Percentiles rank a stretch among this genome's conserved stretches.
Evolutionary conservation across 2,797 vertebrate species (phyloP).

Genomic region (Spinus pinus): DNA sequence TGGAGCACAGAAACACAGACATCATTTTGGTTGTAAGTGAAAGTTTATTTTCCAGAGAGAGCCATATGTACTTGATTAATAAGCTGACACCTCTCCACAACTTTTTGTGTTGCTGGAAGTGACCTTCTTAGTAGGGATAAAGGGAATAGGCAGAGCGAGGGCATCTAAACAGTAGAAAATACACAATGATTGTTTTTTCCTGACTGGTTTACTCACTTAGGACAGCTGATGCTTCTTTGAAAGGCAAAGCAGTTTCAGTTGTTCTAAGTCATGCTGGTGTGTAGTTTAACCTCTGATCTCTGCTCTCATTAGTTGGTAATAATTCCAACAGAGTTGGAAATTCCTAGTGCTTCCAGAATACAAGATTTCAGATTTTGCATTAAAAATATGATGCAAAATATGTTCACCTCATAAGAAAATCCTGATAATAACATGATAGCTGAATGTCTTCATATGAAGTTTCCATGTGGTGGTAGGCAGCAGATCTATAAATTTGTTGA

Average conservation of each 20-base stretch:
- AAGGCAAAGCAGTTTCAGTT: background rate
- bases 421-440: background rate
- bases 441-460: background rate
- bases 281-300: background rate
- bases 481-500: background rate
- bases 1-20: background rate
- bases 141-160: background rate
- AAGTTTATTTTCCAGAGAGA: background rate
- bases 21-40: background rate
- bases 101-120: background rate
- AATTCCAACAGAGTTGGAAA: background rate
- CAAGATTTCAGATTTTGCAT: background rate
- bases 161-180: background rate
- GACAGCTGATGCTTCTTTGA: background rate
- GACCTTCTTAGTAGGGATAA: background rate
- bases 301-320: background rate
- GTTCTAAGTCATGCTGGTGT: background rate
- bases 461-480: background rate
- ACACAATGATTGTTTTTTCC: background rate
- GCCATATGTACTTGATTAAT: background rate
- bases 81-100: background rate
- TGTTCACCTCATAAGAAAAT: background rate
- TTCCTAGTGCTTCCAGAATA: background rate
- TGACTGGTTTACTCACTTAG: background rate
- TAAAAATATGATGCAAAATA: background rate